Percentiles rank a stretch among this genome's conserved stretches.
Evolutionary conservation across 2,797 vertebrate genomes (phyloP).

Genomic region (Sebastes nivosus): DNA sequence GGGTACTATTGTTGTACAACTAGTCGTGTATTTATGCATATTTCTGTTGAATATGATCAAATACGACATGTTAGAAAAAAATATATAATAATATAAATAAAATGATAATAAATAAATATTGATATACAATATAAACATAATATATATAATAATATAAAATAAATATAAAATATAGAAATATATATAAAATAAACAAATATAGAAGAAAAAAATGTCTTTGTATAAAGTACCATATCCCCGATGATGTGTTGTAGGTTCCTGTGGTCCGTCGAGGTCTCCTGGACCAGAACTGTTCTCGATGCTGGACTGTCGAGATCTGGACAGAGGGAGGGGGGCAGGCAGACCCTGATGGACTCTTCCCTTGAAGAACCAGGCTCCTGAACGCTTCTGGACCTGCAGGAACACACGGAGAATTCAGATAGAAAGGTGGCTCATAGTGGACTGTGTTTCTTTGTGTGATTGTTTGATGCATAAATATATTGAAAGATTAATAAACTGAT

Average conservation of each 20-base stretch:
- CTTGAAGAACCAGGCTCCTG: conserved; percentile 97
- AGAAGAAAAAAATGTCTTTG: background rate
- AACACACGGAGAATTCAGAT: background rate
- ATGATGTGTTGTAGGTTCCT: background rate
- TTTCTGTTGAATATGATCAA: background rate
- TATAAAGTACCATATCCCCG: conserved; percentile 12
- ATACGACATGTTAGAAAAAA: background rate
- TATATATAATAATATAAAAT: too few relatives aligned
- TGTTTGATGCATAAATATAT: background rate
- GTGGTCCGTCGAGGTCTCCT: background rate
- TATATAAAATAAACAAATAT: too few relatives aligned
- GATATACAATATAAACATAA: too few relatives aligned
- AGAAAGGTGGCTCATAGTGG: too few relatives aligned
- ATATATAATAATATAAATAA: too few relatives aligned
- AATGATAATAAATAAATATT: too few relatives aligned
- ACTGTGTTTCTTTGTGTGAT: background rate
- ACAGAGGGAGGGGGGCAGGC: conserved; percentile 87
- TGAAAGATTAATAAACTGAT: background rate
- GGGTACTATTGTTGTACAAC: too few relatives aligned
- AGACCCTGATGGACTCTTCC: conserved; percentile 88
- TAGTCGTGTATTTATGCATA: background rate
- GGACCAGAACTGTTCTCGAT: conserved; percentile 14
- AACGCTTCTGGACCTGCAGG: conserved; percentile 91
- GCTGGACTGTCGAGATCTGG: conserved; percentile 72
- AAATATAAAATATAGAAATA: too few relatives aligned